Conservation (phyloP, 2,797 vertebrate genomes). For the Nannoperca obscura region DNA sequence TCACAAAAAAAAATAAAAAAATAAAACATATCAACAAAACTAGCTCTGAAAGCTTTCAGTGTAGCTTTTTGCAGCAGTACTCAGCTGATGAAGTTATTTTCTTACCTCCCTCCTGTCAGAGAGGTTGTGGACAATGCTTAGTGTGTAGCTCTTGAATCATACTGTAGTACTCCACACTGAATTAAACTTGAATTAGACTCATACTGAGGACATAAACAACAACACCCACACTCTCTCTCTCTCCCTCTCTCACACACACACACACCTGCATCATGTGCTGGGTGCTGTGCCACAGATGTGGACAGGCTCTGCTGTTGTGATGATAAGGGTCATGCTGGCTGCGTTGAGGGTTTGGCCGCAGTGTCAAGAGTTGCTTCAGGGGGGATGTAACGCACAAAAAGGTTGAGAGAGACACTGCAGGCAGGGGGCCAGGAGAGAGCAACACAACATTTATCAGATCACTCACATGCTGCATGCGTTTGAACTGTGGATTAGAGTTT, state of each 20-base stretch:
- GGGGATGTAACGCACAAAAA: slow-evolving; percentile 10
- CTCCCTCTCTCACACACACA: neutral
- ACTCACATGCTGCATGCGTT: neutral
- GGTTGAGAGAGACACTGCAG: slow-evolving; percentile 19
- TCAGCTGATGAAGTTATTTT: neutral
- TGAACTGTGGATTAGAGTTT: slow-evolving; percentile 9
- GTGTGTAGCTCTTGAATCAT: slow-evolving; percentile 31
- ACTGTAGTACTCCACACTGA: slow-evolving; percentile 22
- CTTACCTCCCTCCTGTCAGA: slow-evolving; percentile 8
- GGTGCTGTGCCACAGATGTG: slow-evolving; percentile 12
- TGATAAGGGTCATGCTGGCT: slow-evolving; percentile 30
- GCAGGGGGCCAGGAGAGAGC: neutral
- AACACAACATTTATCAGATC: slow-evolving; percentile 2
- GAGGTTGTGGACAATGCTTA: slow-evolving; percentile 33
- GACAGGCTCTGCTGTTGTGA: slow-evolving; percentile 15
- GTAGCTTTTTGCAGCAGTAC: neutral
- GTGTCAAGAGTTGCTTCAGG: slow-evolving; percentile 32
- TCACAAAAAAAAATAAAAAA: neutral
- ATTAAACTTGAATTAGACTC: slow-evolving; percentile 46
- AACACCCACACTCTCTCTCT: neutral
- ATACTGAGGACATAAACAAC: slow-evolving; percentile 25
- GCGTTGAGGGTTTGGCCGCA: slow-evolving; percentile 16
- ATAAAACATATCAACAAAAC: neutral
- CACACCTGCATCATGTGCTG: neutral
- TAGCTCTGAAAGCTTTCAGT: neutral